Evolutionary conservation across 1,140 invertebrate species (phyloP), one percentile per base, ranked within the genome.

Genomic region (Euura saliciscinereae): DNA sequence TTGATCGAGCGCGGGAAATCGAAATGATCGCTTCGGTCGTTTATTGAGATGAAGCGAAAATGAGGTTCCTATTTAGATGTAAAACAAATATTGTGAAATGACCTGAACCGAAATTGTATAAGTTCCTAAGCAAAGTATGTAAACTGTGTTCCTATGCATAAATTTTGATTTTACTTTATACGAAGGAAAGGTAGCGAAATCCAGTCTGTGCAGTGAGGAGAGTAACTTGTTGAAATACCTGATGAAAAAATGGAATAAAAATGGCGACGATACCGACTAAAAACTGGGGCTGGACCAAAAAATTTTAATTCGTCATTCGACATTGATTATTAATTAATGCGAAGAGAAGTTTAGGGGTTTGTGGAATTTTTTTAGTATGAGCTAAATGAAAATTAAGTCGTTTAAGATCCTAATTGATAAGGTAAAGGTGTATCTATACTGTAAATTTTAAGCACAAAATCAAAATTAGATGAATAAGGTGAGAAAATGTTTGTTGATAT

Each of bases 381-480:
- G 28, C 28, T 28, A 28, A 28, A 28, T 28, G 28, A 28, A 28
- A 28, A 28, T 28, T 28, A 28, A 28, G 51, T 59, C 6, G 51
- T 59, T 59, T 59, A 59, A 59, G 43, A 10, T 44, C 66, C 28
- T 28, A 28, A 28, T 28, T 28, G 28, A 1, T 28, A 28, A 28
- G 28, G 28, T 28, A 28, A 28, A 28, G 28, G 28, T 42, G 13
- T 67, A 67, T 67, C 13, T 67, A 67, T 44, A 67, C 28, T 67
- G 66, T 67, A 67, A 67, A 67, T 67, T 67, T 44, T 44, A 67
- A 67, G 66, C 66, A 67, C 66, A 67, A 67, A 67, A 81, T 81
- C 80, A 81, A 81, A 81, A 81, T 78, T 79, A 79, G 76, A 28
- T 45, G 73, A 46, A 66, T 73, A 79, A 79, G 72, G 69, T 75